Evolutionary conservation across 2,113 vertebrate species (phyloP), one percentile per base, ranked within the genome.

Genomic region (Entelurus aequoreus): DNA sequence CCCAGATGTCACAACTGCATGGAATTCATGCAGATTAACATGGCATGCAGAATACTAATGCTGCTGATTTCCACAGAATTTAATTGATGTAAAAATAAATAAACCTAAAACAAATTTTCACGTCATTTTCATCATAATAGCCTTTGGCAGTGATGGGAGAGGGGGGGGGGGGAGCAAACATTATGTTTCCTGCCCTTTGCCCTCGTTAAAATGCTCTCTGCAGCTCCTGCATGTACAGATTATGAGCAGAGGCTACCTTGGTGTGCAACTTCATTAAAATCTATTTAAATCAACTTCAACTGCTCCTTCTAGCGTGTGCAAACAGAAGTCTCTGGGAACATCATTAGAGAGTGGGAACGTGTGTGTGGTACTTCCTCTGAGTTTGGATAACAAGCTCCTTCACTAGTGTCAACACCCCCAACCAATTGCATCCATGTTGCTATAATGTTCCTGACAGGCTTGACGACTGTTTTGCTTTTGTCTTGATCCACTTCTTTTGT

Each of bases 231-330:
- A 54, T 83, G 76, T 85, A 77, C 85, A 83, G 86, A 87, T 90
- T 89, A 90, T 72, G 68, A 87, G 84, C 77, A 85, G 78, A 78
- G 85, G 75, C 79, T 86, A 90, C 89, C 88, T 88, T 82, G 71
- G 80, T 46, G 65, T 62, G 80, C 78, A 86, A 85, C 85, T 89
- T 91, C 88, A 90, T 91, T 90, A 89, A 87, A 88, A 90, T 89
- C 88, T 88, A 90, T 91, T 91, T 89, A 91, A 89, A 91, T 91
- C 90, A 91, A 90, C 88, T 91, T 90, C 88, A 90, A 69, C 74
- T 51, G 83, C 80, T 86, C 73, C 79, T 81, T 81, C 84, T 87
- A 77, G 83, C 82, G 80, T 75, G 84, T 85, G 74, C 56, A 70
- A 82, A 82, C 57, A 75, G 68, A 81, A 82, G 82, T 90, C 85